Base-by-base conservation (phyloP, 2,113 vertebrate species). In the Notothenia coriiceps region DNA sequence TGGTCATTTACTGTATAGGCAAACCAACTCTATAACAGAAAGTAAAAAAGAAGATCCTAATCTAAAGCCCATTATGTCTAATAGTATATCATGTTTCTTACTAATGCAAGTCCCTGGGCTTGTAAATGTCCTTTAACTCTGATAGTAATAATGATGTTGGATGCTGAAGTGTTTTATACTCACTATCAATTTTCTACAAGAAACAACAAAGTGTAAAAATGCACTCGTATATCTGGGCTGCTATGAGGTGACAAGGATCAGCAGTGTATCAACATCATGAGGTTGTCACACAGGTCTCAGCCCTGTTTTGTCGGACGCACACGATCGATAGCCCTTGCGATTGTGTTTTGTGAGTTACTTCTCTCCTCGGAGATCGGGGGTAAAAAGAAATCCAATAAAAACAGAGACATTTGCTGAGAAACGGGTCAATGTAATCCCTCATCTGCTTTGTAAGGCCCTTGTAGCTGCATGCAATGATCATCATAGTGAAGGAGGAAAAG, bases 301-400 rank as follows among this genome's bases (percentile, higher is more conserved):
- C 35, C 63, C 49, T 63, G 69, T 82, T 80, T 68, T 65, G 70
- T 46, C 22, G 33, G 50, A 60, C 10, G 43, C 44, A 13, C 9
- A 1, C 29, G 33, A 85, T 90, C 86, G 2, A 87, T 87, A 73
- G 46, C 2, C 47, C 73, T 43, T 54, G 63, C 15, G 2, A 74
- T 85, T 79, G 64, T 33, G 76, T 76, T 86, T 75, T 79, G 78
- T 70, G 80, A 86, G 57, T 79, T 70, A 60, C 73, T 71, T 57
- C 66, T 70, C 55, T 77, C 75, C 35, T 70, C 20, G 0, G 63
- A 70, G 75, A 71, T 74, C 0, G 20, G 61, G 67, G 61, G 51
- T 46, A 51, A 87, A 83, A 86, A 73, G 56, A 70, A 82, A 88
- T 72, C 62, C 81, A 75, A 84, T 83, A 77, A 68, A 81, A 63